phyloP scores from a whole-genome alignment of 2,888 invertebrate species.

The Aleiodes testaceus region DNA sequence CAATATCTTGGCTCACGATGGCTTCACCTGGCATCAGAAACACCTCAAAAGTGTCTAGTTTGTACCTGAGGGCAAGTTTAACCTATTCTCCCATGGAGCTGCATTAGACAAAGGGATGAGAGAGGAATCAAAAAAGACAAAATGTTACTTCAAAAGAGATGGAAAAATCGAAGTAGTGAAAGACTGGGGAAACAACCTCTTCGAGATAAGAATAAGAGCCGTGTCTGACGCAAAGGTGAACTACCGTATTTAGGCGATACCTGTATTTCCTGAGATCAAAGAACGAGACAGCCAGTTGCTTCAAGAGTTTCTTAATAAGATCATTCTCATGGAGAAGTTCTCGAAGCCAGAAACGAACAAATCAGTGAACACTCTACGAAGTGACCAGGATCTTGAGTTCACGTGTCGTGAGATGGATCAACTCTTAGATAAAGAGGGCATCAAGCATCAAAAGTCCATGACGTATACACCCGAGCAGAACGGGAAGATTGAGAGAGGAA shows the following conservation, averaged over 20 bases:
- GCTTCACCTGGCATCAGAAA: slow-evolving; percentile 43
- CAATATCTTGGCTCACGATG: slow-evolving; percentile 47
- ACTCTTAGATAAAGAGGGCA: slow-evolving; percentile 17
- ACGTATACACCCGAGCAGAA: slow-evolving; percentile 46
- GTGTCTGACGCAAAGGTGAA: too few species aligned
- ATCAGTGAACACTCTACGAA: slow-evolving; percentile 25
- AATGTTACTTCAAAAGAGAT: slow-evolving; percentile 39
- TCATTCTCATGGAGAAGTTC: too few species aligned
- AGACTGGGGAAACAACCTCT: not conserved
- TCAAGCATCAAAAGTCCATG: slow-evolving; percentile 40
- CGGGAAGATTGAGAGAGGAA: slow-evolving; percentile 44
- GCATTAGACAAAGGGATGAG: not conserved
- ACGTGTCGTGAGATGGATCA: slow-evolving; percentile 7
- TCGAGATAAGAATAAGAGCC: too few species aligned
- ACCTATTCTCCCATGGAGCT: slow-evolving; percentile 35
- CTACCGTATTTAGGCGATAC: too few species aligned
- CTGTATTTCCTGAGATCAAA: slow-evolving; percentile 38
- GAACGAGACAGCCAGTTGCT: slow-evolving; percentile 36
- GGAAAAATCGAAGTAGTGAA: slow-evolving; percentile 40
- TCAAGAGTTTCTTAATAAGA: slow-evolving; percentile 25
- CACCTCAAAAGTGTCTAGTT: slow-evolving; percentile 43
- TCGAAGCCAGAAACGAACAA: slow-evolving; percentile 34
- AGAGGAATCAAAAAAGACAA: not conserved
- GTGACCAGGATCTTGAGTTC: slow-evolving; percentile 42
- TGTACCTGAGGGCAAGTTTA: slow-evolving; percentile 44